A percentile compares a stretch with the other conserved stretches of the same genome.
Evolutionary conservation across 1,140 invertebrate species (phyloP).

Genomic region (Aphidius gifuensis): DNA sequence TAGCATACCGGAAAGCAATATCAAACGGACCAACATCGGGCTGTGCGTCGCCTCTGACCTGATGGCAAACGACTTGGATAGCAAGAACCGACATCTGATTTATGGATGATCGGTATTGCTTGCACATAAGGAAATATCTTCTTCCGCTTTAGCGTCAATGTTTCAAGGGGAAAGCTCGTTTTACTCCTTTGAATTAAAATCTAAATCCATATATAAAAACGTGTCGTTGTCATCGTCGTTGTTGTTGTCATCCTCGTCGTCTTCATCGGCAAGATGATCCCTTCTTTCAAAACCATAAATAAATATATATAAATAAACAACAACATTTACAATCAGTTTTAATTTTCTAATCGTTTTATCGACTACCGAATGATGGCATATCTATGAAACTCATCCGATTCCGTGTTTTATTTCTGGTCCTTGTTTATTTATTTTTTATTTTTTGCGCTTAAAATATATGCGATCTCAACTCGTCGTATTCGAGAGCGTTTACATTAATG

Average conservation of each 20-base stretch:
- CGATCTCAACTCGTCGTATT: conserved; percentile 17
- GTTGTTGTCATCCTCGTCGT: no score
- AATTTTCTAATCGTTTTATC: conserved; percentile 7
- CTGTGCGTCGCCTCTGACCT: conserved; percentile 42
- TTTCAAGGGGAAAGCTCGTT: conserved; percentile 34
- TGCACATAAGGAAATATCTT: conserved; percentile 38
- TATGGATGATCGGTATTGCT: conserved; percentile 34
- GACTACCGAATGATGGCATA: conserved; percentile 1
- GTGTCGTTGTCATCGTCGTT: no score
- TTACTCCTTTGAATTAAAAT: conserved; percentile 2
- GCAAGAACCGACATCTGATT: conserved; percentile 49
- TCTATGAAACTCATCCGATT: not conserved
- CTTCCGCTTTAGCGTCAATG: conserved; percentile 33
- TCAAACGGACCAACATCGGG: conserved; percentile 15
- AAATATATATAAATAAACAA: no score
- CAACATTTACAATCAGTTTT: no score
- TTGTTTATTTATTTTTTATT: conserved; percentile 6
- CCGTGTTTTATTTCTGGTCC: conserved; percentile 3
- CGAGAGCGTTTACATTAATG: conserved; percentile 51
- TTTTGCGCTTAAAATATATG: conserved; percentile 19
- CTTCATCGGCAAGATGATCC: no score
- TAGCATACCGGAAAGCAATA: conserved; percentile 19
- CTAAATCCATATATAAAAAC: not conserved
- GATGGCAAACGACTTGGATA: conserved; percentile 46
- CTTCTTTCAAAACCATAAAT: no score